Percentiles rank a stretch among this genome's conserved stretches.
Evolutionary conservation across 2,888 invertebrate species (phyloP).

Genomic region (Nymphalis polychloros): DNA sequence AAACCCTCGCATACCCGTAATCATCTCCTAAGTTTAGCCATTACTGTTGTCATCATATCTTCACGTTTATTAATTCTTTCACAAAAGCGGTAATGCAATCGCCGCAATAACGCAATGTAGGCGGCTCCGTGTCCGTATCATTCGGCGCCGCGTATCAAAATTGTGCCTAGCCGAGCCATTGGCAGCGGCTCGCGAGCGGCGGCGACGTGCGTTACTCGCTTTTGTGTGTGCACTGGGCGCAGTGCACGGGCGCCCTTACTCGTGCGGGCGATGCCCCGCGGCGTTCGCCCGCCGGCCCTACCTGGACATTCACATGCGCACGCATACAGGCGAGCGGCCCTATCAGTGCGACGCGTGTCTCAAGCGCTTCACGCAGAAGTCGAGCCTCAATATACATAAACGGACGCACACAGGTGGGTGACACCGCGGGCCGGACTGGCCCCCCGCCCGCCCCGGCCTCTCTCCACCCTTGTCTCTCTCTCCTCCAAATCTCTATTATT

Average conservation of each 20-base stretch:
- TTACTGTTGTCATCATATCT: slow-evolving; percentile 68
- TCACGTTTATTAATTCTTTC: slow-evolving; percentile 79
- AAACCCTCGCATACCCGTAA: slow-evolving; percentile 59
- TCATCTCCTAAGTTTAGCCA: slow-evolving; percentile 61
- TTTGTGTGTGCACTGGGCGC: slow-evolving; percentile 82
- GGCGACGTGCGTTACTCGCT: slow-evolving; percentile 82
- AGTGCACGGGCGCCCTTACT: slow-evolving; percentile 76
- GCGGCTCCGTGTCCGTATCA: slow-evolving; percentile 50
- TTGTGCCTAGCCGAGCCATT: slow-evolving; percentile 53
- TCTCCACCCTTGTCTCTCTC: slow-evolving; percentile 56
- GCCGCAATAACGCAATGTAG: slow-evolving; percentile 71
- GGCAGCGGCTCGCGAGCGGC: slow-evolving; percentile 62
- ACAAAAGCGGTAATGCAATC: slow-evolving; percentile 83
- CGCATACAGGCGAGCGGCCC: slow-evolving; percentile 83
- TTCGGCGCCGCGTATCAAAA: slow-evolving; percentile 58
- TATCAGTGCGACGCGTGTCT: slow-evolving; percentile 88
- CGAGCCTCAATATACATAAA: slow-evolving; percentile 90
- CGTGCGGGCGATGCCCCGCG: slow-evolving; percentile 77
- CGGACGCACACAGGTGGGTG: slow-evolving; percentile 87
- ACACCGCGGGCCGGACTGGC: slow-evolving; percentile 74
- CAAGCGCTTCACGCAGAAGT: slow-evolving; percentile 91
- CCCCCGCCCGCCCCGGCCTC: slow-evolving; percentile 65
- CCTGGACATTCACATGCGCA: slow-evolving; percentile 80
- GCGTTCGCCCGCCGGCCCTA: slow-evolving; percentile 77
- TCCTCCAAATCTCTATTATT: slow-evolving; percentile 45